Conservation (phyloP, 2,113 vertebrate genomes). For the Thalassarche chlororhynchos region DNA sequence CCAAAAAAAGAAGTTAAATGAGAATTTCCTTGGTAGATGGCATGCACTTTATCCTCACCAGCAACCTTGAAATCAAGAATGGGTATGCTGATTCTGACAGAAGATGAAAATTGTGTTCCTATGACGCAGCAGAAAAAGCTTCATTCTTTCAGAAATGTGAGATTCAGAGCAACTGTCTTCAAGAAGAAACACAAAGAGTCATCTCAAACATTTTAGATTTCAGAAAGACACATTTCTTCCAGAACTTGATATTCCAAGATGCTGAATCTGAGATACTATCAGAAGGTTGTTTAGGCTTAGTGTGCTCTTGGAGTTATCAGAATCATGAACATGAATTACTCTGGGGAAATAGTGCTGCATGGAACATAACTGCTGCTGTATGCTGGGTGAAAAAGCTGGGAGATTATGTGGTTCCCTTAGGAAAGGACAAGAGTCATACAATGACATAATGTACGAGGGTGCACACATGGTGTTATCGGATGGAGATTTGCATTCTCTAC, state of each 20-base stretch:
- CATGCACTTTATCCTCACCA: background rate
- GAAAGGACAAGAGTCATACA: accelerated
- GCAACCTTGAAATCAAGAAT: background rate
- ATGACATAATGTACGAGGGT: accelerated
- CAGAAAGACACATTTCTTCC: background rate
- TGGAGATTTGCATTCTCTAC: background rate
- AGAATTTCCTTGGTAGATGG: background rate
- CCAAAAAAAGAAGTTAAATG: background rate
- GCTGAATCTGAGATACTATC: background rate
- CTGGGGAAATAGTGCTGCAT: background rate
- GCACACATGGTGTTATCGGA: too few species aligned
- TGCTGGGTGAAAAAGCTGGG: background rate
- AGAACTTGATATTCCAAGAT: background rate
- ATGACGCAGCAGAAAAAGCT: background rate
- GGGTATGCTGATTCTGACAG: background rate
- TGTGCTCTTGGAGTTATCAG: background rate
- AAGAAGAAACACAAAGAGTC: background rate
- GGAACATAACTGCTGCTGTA: background rate
- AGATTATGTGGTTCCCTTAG: too few species aligned
- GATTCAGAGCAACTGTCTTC: background rate
- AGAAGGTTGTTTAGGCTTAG: background rate
- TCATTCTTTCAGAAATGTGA: background rate
- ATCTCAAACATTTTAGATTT: background rate
- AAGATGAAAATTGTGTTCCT: background rate
- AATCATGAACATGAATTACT: background rate